Conservation (phyloP, 1,140 invertebrate genomes). For the Zaprionus davidi region DNA sequence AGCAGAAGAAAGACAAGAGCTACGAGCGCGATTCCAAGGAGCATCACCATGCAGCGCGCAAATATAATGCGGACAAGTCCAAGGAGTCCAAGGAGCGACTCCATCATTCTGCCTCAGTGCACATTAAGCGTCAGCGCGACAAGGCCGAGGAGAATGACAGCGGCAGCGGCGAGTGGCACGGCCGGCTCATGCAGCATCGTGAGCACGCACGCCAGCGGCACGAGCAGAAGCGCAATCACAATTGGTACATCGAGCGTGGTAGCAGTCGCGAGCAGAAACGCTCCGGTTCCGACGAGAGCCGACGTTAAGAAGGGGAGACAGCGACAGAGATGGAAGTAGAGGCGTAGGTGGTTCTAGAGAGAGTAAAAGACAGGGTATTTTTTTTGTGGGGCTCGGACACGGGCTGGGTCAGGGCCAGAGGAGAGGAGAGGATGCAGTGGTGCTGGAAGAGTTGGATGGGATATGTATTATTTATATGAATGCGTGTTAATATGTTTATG, state of each 20-base stretch:
- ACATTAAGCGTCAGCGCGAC: conserved; percentile 6
- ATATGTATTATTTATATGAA: not conserved
- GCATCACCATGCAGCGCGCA: not conserved
- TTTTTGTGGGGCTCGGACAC: not conserved
- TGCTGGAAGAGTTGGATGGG: not conserved
- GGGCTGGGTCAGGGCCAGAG: conserved; percentile 1
- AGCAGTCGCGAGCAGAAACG: conserved; percentile 66
- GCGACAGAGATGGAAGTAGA: not conserved
- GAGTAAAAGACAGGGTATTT: not conserved
- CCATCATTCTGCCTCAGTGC: not conserved
- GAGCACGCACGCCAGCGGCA: conserved; percentile 58
- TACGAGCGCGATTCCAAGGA: conserved; percentile 26
- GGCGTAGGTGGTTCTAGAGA: not conserved
- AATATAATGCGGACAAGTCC: not conserved
- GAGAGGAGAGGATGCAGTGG: not conserved
- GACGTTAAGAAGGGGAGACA: conserved; percentile 20
- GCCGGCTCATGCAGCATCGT: conserved; percentile 72
- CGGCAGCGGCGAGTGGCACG: conserved; percentile 75
- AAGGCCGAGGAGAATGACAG: conserved; percentile 37
- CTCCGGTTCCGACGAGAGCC: conserved; percentile 33
- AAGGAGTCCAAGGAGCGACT: conserved; percentile 39
- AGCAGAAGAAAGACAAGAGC: no score
- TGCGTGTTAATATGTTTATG: not conserved
- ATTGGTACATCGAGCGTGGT: conserved; percentile 77
- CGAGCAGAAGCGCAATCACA: conserved; percentile 63